These are phyloP conservation scores for Psilopsiagon aymara DNA, from an alignment of 2,113 vertebrate species.

Conservation along the genomic window DNA sequence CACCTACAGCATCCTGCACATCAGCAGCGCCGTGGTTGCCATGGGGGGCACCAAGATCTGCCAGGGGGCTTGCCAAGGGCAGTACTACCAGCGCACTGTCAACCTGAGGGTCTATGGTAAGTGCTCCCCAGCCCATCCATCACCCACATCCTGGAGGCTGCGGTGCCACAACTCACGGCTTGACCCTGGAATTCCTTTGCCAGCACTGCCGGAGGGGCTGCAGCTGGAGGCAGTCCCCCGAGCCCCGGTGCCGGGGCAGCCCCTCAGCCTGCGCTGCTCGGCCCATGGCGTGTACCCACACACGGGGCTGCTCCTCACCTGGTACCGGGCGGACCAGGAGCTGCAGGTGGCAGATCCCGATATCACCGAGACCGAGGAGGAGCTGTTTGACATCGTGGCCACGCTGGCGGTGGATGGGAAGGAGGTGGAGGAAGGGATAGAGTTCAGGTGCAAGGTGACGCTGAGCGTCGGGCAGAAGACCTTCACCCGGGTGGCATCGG, in stretches of 20 bases:
- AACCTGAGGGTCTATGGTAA: constrained; percentile 64
- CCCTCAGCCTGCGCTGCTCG: constrained; percentile 7
- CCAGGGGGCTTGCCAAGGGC: constrained; percentile 28
- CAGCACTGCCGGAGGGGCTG: constrained; percentile 74
- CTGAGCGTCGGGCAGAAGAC: not conserved
- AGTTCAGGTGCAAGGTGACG: constrained; percentile 57
- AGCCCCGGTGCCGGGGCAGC: not conserved
- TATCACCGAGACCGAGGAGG: rapidly evolving
- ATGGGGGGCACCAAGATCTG: constrained; percentile 52
- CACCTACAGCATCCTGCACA: constrained; percentile 57
- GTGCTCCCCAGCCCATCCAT: rapidly evolving
- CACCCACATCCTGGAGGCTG: rapidly evolving
- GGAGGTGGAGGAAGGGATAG: not conserved
- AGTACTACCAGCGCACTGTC: not conserved
- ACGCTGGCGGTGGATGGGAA: not conserved
- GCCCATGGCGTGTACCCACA: not conserved
- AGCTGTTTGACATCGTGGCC: not conserved
- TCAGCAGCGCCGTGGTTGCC: not conserved
- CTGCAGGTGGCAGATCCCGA: not conserved
- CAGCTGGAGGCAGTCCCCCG: not conserved
- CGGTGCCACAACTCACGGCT: not conserved
- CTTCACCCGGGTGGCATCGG: not conserved
- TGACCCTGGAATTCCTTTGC: rapidly evolving
- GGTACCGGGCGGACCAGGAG: constrained; percentile 14
- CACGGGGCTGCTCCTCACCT: not conserved